Conservation (phyloP, 2,113 vertebrate species). For the Podocnemis expansa region DNA sequence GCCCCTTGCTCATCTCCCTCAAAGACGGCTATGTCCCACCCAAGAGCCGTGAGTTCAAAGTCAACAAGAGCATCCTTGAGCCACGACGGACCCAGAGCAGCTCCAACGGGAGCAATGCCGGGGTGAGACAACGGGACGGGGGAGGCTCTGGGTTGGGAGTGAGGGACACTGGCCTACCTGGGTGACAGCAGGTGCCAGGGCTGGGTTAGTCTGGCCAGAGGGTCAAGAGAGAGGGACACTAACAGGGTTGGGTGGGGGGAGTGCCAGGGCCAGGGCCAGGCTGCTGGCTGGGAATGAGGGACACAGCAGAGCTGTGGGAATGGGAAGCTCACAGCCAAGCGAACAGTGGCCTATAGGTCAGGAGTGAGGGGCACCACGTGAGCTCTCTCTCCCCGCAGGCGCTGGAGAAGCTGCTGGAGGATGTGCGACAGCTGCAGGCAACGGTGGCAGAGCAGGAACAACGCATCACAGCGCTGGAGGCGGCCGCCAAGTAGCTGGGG, state of each 20-base stretch:
- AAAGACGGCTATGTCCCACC: constrained; percentile 85
- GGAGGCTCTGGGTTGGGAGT: neutral
- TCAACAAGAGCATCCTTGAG: constrained; percentile 86
- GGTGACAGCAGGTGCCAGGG: neutral
- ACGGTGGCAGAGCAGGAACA: constrained; percentile 80
- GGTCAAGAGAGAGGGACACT: neutral
- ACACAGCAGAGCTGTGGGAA: neutral
- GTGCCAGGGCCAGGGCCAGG: neutral
- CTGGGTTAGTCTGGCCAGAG: neutral
- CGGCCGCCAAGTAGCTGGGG: neutral
- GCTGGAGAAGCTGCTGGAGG: constrained; percentile 79
- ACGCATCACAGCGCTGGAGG: constrained; percentile 82
- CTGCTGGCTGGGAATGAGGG: neutral
- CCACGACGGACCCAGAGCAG: constrained; percentile 52
- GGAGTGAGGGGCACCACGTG: too few relatives aligned
- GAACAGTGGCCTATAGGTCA: too few relatives aligned
- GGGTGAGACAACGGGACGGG: neutral
- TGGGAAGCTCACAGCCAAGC: too few relatives aligned
- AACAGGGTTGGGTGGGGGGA: too few relatives aligned
- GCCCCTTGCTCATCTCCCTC: constrained; percentile 86
- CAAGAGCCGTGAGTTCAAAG: constrained; percentile 88
- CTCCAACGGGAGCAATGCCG: neutral
- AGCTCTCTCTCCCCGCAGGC: constrained; percentile 30
- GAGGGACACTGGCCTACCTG: too few relatives aligned
- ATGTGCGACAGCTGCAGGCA: constrained; percentile 81